Percentiles rank a stretch among this genome's conserved stretches.
These are phyloP conservation scores for Rhamphomyia laevipes DNA, from an alignment of 2,888 invertebrate species.

Conservation along the genomic window DNA sequence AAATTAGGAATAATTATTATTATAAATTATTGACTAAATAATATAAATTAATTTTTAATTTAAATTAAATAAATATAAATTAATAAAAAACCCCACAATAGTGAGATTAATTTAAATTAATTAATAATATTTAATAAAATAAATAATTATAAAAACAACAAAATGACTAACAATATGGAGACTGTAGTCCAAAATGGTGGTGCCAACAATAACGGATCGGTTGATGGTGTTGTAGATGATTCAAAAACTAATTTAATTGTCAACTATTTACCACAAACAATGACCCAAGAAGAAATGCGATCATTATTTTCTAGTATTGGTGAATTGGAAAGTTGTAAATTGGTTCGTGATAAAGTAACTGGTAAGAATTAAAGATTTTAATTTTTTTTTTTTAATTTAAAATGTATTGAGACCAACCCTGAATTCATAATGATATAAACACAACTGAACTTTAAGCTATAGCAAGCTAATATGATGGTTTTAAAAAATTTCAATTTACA, in stretches of 20 bases:
- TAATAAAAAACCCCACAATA: constrained; percentile 21
- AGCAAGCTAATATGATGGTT: too few species aligned
- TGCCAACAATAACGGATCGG: constrained; percentile 34
- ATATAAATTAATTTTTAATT: not conserved
- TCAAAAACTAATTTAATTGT: constrained; percentile 92
- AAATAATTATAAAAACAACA: constrained; percentile 22
- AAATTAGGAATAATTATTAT: not conserved
- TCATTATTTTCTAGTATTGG: constrained; percentile 90
- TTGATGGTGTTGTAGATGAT: constrained; percentile 70
- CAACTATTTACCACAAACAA: constrained; percentile 88
- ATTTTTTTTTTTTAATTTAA: not conserved
- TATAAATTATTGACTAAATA: not conserved
- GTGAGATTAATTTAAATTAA: constrained; percentile 29
- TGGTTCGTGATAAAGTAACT: constrained; percentile 93
- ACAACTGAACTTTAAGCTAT: too few species aligned
- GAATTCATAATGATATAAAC: too few species aligned
- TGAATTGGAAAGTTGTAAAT: constrained; percentile 93
- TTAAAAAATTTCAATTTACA: too few species aligned
- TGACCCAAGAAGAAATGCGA: constrained; percentile 91
- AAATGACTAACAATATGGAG: constrained; percentile 42
- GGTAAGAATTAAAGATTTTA: constrained; percentile 41
- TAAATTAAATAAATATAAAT: not conserved
- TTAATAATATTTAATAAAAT: constrained; percentile 22
- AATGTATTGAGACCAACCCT: too few species aligned
- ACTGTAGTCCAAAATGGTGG: constrained; percentile 71